Percentiles rank a stretch among this genome's conserved stretches.
Evolutionary conservation across 2,797 vertebrate species (phyloP).

Genomic region (Helarctos malayanus): DNA sequence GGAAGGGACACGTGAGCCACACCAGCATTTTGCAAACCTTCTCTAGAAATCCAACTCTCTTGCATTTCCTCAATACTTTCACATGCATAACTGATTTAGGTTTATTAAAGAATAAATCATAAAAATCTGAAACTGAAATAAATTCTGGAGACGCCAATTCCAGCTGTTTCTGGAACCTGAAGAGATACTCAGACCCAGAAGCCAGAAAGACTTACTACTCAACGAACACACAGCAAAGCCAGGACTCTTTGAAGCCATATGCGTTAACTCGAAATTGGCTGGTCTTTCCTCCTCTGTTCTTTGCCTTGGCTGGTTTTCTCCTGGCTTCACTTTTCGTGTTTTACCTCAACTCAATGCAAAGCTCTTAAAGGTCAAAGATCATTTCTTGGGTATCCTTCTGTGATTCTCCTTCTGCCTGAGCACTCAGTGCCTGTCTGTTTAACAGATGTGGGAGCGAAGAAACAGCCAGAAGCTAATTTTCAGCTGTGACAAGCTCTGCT

Average conservation of each 20-base stretch:
- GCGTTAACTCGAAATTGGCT: background rate
- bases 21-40: background rate
- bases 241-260: background rate
- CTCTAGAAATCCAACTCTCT: background rate
- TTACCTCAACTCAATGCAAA: background rate
- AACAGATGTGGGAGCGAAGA: background rate
- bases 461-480: background rate
- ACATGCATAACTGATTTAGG: background rate
- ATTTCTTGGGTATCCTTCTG: background rate
- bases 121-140: background rate
- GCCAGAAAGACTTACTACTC: background rate
- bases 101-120: background rate
- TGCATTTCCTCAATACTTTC: background rate
- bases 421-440: background rate
- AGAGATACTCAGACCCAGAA: background rate
- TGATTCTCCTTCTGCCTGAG: background rate
- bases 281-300: background rate
- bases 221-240: accelerated
- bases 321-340: background rate
- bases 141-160: background rate
- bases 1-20: background rate
- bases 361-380: background rate
- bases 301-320: background rate
- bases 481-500: background rate
- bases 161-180: background rate